A percentile compares a stretch with the other conserved stretches of the same genome.
These are phyloP conservation scores for Microplitis manilae DNA, from an alignment of 2,888 invertebrate genomes.

Conservation along the genomic window DNA sequence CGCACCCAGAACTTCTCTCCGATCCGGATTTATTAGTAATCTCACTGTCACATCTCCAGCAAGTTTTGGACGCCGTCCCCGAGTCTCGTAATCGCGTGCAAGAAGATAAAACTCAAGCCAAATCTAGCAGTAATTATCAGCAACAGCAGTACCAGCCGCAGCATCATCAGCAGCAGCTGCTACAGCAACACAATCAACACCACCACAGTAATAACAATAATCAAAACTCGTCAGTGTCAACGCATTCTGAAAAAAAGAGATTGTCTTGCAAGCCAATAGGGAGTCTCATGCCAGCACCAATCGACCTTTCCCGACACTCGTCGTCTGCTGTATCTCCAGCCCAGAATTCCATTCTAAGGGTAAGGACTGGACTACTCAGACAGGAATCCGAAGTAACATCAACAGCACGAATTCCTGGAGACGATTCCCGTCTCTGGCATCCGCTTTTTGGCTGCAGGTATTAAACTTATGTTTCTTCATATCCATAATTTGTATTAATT, in stretches of 20 bases:
- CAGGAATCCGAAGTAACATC: slow-evolving; percentile 69
- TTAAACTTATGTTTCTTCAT: slow-evolving; percentile 56
- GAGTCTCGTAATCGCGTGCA: slow-evolving; percentile 47
- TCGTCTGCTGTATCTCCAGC: slow-evolving; percentile 22
- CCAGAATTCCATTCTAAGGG: slow-evolving; percentile 62
- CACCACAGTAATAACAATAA: slow-evolving; percentile 27
- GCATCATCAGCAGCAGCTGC: neutral
- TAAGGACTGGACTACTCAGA: slow-evolving; percentile 64
- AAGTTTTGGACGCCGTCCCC: slow-evolving; percentile 64
- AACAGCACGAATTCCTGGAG: slow-evolving; percentile 58
- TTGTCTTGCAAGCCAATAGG: slow-evolving; percentile 69
- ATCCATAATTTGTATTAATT: slow-evolving; percentile 11
- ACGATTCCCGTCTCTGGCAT: slow-evolving; percentile 82
- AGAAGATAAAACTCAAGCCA: slow-evolving; percentile 40
- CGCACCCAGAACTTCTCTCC: slow-evolving; percentile 80
- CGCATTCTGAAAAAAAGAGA: slow-evolving; percentile 23
- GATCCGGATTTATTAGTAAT: slow-evolving; percentile 87
- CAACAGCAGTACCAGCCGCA: neutral
- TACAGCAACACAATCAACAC: slow-evolving; percentile 25
- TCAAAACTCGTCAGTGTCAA: slow-evolving; percentile 20
- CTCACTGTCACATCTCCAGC: slow-evolving; percentile 80
- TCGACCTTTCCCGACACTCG: slow-evolving; percentile 64
- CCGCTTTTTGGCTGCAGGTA: slow-evolving; percentile 87
- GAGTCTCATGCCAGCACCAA: slow-evolving; percentile 67
- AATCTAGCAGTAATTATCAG: neutral